Percentiles rank a stretch among this genome's conserved stretches.
Conservation (phyloP, 53 echinoderm and acorn worm species). For the Zoroaster sp. region DNA sequence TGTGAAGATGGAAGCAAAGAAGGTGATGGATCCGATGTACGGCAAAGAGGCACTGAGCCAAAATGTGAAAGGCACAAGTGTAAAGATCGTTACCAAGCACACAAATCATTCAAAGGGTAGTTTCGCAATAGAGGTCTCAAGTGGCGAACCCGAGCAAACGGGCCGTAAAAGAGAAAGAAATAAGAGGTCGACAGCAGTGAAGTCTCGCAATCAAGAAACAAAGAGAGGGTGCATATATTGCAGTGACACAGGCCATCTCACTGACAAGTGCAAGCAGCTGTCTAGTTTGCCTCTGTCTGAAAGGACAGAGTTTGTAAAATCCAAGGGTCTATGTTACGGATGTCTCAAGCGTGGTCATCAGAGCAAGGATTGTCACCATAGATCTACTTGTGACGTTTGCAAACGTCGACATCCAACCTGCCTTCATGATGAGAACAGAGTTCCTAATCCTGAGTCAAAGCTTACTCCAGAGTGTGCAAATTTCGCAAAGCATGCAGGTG, state of each 20-base stretch:
- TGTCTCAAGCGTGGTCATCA: constrained; percentile 2
- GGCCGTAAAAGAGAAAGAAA: neutral
- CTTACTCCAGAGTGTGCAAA: constrained; percentile 6
- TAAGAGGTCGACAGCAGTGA: neutral
- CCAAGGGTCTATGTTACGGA: constrained; percentile 13
- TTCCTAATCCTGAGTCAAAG: neutral
- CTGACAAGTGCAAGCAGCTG: neutral
- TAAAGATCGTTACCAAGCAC: neutral
- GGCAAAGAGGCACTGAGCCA: constrained; percentile 6
- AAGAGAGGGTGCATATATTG: neutral
- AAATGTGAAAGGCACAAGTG: neutral
- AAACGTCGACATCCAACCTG: constrained; percentile 27
- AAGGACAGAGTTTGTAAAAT: neutral
- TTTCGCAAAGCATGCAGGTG: neutral
- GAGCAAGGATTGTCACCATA: neutral
- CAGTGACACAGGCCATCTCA: neutral
- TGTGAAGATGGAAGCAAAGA: constrained; percentile 25
- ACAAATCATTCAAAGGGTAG: neutral
- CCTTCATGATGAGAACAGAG: constrained; percentile 23
- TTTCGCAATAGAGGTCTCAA: neutral
- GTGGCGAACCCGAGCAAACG: neutral
- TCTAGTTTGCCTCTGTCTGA: neutral
- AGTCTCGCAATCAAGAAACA: neutral
- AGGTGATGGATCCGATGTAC: constrained; percentile 38
- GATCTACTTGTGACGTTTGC: constrained; percentile 11